Conservation (phyloP, 2,797 vertebrate species). For the Gorsachius magnificus region DNA sequence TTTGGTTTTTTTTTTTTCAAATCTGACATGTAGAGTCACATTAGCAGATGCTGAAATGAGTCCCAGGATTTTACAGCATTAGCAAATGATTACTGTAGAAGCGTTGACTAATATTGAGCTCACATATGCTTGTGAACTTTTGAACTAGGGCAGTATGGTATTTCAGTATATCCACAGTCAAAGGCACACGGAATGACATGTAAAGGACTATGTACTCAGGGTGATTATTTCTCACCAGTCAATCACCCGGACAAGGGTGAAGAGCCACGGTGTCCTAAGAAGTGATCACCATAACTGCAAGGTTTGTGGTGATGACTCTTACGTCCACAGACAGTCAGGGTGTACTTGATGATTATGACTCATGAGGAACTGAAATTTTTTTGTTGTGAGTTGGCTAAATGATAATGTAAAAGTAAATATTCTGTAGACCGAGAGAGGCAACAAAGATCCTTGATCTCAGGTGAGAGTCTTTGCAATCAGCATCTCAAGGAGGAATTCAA, state of each 20-base stretch:
- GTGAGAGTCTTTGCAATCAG: neutral
- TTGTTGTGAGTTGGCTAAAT: neutral
- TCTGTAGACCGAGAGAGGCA: neutral
- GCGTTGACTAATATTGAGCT: neutral
- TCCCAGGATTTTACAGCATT: conserved; percentile 3
- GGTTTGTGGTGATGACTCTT: neutral
- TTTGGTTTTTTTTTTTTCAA: neutral
- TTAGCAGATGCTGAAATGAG: neutral
- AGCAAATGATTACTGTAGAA: neutral
- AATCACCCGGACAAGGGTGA: neutral
- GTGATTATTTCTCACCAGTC: neutral
- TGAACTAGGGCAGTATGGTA: neutral
- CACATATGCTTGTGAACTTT: neutral
- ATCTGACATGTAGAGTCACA: neutral
- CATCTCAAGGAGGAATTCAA: neutral
- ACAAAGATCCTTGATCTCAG: neutral
- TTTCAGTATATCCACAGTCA: neutral
- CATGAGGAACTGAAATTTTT: neutral
- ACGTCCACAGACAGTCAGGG: neutral
- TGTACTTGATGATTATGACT: conserved; percentile 23
- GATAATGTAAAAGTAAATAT: neutral
- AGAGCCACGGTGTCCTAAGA: neutral
- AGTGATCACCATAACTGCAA: neutral
- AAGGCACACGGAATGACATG: neutral
- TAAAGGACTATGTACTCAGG: neutral